Base-by-base conservation (phyloP, 2,888 invertebrate species). In the Chironomus riparius region DNA sequence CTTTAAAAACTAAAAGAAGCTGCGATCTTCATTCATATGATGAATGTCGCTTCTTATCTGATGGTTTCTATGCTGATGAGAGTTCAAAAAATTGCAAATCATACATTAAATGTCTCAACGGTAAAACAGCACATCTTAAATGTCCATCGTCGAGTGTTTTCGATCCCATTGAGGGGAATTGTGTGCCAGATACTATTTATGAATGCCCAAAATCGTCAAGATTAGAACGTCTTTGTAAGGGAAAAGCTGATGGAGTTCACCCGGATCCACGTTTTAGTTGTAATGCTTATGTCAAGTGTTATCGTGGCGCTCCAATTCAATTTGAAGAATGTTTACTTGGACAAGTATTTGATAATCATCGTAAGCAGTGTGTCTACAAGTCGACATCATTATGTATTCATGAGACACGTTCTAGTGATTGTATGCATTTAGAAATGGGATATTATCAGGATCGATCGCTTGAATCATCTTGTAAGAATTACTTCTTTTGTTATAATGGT, bases 401-500 rank as follows among this genome's bases (percentile, higher is more conserved):
- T 3, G 77, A 77, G 6, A 78, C 79, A 5, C 77, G 79, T 47
- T 78, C 80, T 0, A 78, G 77, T 18, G 80, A 81, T 47, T 83
- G 82, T 75, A 76, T 77, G 21, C 79, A 79, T 18, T 78, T 80
- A 24, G 78, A 80, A 2, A 78, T 79, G 13, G 82, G 82, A 4
- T 80, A 80, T 65, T 87, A 87, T 79, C 86, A 86, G 78, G 87
- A 87, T 77, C 81, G 85, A 47, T 75, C 78, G 5, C 18, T 76
- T 0, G 84, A 84, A 24, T 85, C 86, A 4, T 78, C 78, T 3
- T 88, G 88, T 81, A 83, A 82, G 62, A 83, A 83, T 7, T 89
- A 88, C 81, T 87, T 86, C 81, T 87, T 87, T 81, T 89, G 89
- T 79, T 86, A 87, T 15, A 83, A 84, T 76, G 88, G 88, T 1